A percentile compares a stretch with the other conserved stretches of the same genome.
These are phyloP conservation scores for Pyrrhia umbra DNA, from an alignment of 2,888 invertebrate species.

Conservation along the genomic window DNA sequence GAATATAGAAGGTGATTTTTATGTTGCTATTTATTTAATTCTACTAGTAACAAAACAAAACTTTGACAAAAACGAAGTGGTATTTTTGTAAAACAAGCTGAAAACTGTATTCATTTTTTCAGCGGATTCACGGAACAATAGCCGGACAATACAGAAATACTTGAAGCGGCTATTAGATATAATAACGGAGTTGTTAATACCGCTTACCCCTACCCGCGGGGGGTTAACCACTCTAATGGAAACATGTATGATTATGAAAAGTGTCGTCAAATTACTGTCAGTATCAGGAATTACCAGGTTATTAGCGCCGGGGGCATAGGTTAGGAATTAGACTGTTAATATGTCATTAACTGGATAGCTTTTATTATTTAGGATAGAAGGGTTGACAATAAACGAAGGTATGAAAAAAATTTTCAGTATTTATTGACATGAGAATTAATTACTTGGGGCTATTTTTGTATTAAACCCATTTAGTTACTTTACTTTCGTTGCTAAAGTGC, in stretches of 20 bases:
- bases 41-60: neutral
- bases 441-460: too few relatives aligned
- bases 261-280: conserved; percentile 68
- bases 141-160: conserved; percentile 38
- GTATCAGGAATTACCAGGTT: conserved; percentile 56
- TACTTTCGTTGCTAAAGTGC: too few relatives aligned
- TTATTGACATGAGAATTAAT: too few relatives aligned
- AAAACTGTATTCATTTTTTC: neutral
- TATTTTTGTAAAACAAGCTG: too few relatives aligned
- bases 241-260: conserved; percentile 72
- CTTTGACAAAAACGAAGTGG: too few relatives aligned
- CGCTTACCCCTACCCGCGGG: conserved; percentile 3
- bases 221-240: conserved; percentile 65
- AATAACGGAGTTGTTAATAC: conserved; percentile 60
- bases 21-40: too few relatives aligned
- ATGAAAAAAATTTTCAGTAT: too few relatives aligned
- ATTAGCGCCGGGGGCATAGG: conserved; percentile 52
- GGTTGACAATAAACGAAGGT: neutral
- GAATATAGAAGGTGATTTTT: too few relatives aligned
- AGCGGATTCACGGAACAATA: neutral
- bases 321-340: conserved; percentile 50
- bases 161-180: conserved; percentile 65
- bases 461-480: too few relatives aligned
- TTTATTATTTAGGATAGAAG: conserved; percentile 19
- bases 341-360: conserved; percentile 11